Conservation (phyloP, 2,888 invertebrate genomes). For the Pterobdella sp. region DNA sequence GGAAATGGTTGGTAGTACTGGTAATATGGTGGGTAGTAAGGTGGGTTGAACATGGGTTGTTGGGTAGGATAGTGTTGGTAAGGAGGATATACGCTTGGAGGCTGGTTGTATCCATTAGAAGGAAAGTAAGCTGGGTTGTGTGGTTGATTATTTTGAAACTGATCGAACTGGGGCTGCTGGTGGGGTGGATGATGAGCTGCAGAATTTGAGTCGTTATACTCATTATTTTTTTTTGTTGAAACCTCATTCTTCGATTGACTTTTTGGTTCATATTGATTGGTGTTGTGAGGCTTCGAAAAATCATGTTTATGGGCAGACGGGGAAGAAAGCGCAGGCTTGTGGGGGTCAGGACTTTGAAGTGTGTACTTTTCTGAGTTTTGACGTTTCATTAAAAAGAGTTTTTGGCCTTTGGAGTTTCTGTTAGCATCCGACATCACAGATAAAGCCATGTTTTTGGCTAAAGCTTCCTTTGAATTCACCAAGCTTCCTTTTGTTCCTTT, state of each 20-base stretch:
- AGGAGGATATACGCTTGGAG: too few species aligned
- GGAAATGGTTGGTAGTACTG: background rate
- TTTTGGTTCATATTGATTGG: background rate
- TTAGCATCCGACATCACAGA: slow-evolving; percentile 29
- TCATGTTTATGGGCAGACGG: background rate
- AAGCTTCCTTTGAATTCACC: slow-evolving; percentile 21
- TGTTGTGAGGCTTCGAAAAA: background rate
- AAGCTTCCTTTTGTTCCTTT: background rate
- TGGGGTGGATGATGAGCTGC: too few species aligned
- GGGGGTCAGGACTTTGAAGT: slow-evolving; percentile 24
- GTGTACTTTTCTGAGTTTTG: slow-evolving; percentile 28
- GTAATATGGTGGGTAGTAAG: background rate
- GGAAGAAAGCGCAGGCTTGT: background rate
- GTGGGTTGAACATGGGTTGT: background rate
- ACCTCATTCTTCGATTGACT: background rate
- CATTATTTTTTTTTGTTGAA: background rate
- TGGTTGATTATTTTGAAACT: background rate
- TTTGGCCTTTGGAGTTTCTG: slow-evolving; percentile 27
- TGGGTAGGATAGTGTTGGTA: background rate
- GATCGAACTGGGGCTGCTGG: too few species aligned
- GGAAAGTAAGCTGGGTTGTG: too few species aligned
- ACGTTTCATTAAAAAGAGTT: slow-evolving; percentile 25
- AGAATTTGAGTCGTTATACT: background rate
- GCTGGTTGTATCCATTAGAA: too few species aligned
- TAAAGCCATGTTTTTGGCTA: slow-evolving; percentile 26